A percentile compares a stretch with the other conserved stretches of the same genome.
Conservation (phyloP, 2,888 invertebrate species). For the Seira musarum region DNA sequence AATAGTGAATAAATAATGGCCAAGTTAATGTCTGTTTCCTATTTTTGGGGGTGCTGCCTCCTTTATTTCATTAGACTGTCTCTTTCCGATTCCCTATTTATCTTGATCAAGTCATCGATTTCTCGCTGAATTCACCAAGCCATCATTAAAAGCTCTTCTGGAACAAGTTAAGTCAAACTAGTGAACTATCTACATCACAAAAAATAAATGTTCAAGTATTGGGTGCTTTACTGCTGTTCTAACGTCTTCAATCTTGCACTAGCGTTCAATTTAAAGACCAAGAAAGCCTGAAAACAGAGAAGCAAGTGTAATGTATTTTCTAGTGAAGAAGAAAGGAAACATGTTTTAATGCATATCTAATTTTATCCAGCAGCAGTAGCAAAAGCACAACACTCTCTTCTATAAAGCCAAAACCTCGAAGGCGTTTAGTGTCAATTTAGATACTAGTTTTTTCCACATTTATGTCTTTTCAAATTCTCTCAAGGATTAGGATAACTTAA, state of each 20-base stretch:
- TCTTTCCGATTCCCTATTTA: constrained; percentile 69
- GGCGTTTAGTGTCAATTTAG: constrained; percentile 60
- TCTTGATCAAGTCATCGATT: constrained; percentile 70
- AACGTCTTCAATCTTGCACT: background rate
- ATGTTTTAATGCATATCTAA: constrained; percentile 1
- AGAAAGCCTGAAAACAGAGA: background rate
- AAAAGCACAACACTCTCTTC: constrained; percentile 19
- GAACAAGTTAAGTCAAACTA: constrained; percentile 46
- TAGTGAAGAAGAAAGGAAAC: background rate
- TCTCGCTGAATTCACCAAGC: constrained; percentile 68
- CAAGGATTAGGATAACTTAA: constrained; percentile 9
- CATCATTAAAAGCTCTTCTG: constrained; percentile 70
- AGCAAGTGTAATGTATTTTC: background rate
- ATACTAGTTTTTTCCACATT: constrained; percentile 45
- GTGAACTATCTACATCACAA: constrained; percentile 1
- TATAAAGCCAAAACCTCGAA: constrained; percentile 33
- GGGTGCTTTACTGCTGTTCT: background rate
- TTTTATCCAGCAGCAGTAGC: constrained; percentile 20
- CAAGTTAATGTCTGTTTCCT: constrained; percentile 67
- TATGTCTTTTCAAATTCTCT: constrained; percentile 35
- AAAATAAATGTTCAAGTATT: background rate
- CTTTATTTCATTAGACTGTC: constrained; percentile 68
- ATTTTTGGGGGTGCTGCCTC: constrained; percentile 65
- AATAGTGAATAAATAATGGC: constrained; percentile 69
- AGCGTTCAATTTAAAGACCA: constrained; percentile 8